phyloP scores from a whole-genome alignment of 2,888 invertebrate genomes.

The Spodoptera littoralis region DNA sequence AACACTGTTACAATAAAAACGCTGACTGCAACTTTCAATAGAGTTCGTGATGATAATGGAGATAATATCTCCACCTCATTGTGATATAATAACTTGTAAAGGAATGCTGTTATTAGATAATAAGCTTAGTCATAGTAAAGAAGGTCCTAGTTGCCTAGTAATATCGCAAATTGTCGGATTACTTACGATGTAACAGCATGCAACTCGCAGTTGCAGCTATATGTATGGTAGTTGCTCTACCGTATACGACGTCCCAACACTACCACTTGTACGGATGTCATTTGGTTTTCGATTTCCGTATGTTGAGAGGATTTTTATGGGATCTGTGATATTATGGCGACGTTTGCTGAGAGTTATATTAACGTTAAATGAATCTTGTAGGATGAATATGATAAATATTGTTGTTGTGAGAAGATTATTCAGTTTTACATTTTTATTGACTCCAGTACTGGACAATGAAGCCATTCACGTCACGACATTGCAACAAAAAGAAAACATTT shows the following conservation, averaged over 20 bases:
- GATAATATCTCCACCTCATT: constrained; percentile 30
- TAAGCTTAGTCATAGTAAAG: constrained; percentile 40
- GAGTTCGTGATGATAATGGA: constrained; percentile 24
- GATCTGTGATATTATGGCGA: no score
- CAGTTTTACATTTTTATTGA: no score
- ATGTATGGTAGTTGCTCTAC: constrained; percentile 42
- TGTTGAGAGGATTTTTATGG: not conserved
- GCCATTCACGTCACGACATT: no score
- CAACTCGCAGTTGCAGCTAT: constrained; percentile 38
- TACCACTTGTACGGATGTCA: constrained; percentile 32
- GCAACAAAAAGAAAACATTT: no score
- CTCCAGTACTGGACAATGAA: no score
- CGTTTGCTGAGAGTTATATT: not conserved
- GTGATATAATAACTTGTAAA: constrained; percentile 27
- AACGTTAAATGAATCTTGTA: no score
- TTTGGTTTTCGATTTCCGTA: constrained; percentile 18
- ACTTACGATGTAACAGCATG: constrained; percentile 51
- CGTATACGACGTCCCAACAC: constrained; percentile 38
- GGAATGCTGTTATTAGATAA: constrained; percentile 49
- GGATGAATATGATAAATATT: no score
- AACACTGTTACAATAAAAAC: constrained; percentile 27
- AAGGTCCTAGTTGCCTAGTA: constrained; percentile 38
- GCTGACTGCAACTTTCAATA: constrained; percentile 18
- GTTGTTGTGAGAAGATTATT: no score
- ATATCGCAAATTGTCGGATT: constrained; percentile 58